phyloP scores from a whole-genome alignment of 2,113 vertebrate genomes.

The Hippocampus zosterae region DNA sequence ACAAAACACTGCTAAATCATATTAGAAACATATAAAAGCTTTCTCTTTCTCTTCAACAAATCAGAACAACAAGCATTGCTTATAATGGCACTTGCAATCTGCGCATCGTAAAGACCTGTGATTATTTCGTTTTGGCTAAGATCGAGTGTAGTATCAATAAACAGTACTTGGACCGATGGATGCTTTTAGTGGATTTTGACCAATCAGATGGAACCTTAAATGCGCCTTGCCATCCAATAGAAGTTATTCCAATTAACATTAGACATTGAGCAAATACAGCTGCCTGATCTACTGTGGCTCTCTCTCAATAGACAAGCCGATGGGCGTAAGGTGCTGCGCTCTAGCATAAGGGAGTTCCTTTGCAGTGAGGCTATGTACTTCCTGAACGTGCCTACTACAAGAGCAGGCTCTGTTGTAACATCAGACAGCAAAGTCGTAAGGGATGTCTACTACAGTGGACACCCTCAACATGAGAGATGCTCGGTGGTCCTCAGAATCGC shows the following conservation, averaged over 20 bases:
- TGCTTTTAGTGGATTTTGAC: no score
- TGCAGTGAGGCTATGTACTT: constrained; percentile 93
- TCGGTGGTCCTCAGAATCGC: constrained; percentile 89
- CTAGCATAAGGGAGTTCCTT: constrained; percentile 93
- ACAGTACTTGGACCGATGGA: no score
- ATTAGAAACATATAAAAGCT: no score
- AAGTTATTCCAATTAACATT: neutral
- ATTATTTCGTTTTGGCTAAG: no score
- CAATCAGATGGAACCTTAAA: no score
- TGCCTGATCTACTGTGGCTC: neutral
- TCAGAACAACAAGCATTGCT: no score
- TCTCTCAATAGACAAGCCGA: constrained; percentile 81
- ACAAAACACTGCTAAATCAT: no score
- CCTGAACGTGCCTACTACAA: constrained; percentile 87
- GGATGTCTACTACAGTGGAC: constrained; percentile 85
- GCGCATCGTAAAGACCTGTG: no score
- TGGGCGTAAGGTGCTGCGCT: constrained; percentile 91
- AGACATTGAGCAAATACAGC: neutral
- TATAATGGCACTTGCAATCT: no score
- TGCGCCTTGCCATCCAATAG: no score
- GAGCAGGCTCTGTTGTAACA: constrained; percentile 84
- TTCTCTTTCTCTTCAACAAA: no score
- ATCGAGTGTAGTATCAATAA: no score
- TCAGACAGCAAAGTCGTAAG: constrained; percentile 82
- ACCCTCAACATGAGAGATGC: constrained; percentile 81